Evolutionary conservation across 2,113 vertebrate genomes (phyloP), one percentile per base, ranked within the genome.

Genomic region (Rhagologus leucostigma): DNA sequence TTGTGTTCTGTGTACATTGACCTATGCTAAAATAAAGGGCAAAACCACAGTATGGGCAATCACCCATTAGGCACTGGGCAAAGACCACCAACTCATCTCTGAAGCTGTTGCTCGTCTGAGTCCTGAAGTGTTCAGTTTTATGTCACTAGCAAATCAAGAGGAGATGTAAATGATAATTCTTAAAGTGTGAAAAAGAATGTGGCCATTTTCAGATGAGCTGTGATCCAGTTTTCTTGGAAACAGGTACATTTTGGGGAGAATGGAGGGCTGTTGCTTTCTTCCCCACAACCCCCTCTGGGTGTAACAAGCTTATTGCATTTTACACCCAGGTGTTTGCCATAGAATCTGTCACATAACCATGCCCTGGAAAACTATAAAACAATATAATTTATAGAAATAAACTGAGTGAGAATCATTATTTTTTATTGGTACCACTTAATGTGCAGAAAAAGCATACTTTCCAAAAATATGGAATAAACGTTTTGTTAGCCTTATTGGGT

Each of bases 381-480:
- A 98, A 97, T 98, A 98, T 98, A 98, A 98, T 98, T 98, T 98
- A 98, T 97, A 98, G 98, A 98, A 98, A 98, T 98, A 98, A 98
- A 98, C 98, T 95, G 97, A 98, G 98, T 97, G 98, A 98, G 98
- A 98, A 98, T 98, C 98, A 98, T 98, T 98, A 98, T 98, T 98
- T 98, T 98, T 98, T 98, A 98, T 98, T 98, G 98, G 98, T 98
- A 98, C 98, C 98, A 98, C 98, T 98, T 98, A 98, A 98, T 98
- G 98, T 97, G 97, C 96, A 98, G 97, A 98, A 98, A 98, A 98
- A 97, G 97, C 97, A 97, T 94, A 97, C 98, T 98, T 98, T 98
- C 97, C 97, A 98, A 98, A 98, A 98, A 98, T 98, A 98, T 98
- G 98, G 98, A 97, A 98, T 98, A 98, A 98, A 96, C 71, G 90